Evolutionary conservation across 2,888 invertebrate genomes (phyloP).

Genomic region (Chelonus formosanus): DNA sequence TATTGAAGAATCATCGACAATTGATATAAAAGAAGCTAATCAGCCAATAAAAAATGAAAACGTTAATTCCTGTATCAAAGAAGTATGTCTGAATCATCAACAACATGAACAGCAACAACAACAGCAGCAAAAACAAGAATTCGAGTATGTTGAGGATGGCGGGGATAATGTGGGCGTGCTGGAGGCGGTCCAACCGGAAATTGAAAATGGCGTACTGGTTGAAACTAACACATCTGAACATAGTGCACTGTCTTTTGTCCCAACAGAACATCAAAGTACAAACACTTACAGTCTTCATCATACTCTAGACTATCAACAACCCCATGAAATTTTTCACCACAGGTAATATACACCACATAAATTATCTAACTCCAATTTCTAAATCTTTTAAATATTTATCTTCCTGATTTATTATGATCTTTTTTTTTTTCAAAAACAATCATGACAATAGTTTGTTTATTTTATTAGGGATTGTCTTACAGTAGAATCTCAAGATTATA

Average conservation of each 20-base stretch:
- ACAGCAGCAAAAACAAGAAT: conserved; percentile 46
- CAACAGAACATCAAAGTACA: conserved; percentile 44
- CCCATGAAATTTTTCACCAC: conserved; percentile 48
- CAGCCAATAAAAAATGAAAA: conserved; percentile 38
- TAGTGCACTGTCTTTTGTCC: conserved; percentile 37
- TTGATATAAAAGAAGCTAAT: too few relatives aligned
- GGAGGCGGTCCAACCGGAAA: conserved; percentile 62
- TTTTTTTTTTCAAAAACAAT: too few relatives aligned
- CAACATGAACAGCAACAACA: conserved; percentile 39
- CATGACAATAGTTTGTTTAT: too few relatives aligned
- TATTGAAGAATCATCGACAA: not conserved
- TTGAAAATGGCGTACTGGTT: conserved; percentile 61
- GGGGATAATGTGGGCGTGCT: conserved; percentile 61
- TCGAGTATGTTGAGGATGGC: conserved; percentile 48
- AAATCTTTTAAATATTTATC: not conserved
- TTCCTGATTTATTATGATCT: too few relatives aligned
- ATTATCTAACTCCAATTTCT: not conserved
- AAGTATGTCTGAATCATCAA: conserved; percentile 38
- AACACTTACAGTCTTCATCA: conserved; percentile 50
- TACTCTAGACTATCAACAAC: conserved; percentile 45
- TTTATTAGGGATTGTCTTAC: too few relatives aligned
- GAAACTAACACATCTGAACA: conserved; percentile 46
- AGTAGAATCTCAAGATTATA: too few relatives aligned
- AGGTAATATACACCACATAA: conserved; percentile 40
- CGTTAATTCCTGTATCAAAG: conserved; percentile 28